A percentile compares a stretch with the other conserved stretches of the same genome.
phyloP scores from a whole-genome alignment of 2,113 vertebrate species.

The Scartelaos histophorus region DNA sequence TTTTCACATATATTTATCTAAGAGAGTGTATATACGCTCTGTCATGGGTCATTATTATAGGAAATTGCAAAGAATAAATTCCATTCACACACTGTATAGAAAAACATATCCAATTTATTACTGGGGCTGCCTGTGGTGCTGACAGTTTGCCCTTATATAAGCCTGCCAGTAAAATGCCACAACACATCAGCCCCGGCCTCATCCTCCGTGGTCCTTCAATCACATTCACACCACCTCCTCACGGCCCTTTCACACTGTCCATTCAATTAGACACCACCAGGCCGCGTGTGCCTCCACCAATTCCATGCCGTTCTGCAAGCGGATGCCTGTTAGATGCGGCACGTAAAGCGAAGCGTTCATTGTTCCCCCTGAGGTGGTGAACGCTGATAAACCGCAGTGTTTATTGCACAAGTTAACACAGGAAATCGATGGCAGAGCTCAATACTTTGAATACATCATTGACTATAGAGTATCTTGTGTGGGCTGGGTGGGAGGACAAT shows the following conservation, averaged over 20 bases:
- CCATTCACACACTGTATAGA: background rate
- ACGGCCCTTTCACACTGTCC: background rate
- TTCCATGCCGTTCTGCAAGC: background rate
- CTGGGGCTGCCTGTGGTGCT: slow-evolving; percentile 42
- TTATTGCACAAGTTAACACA: slow-evolving; percentile 57
- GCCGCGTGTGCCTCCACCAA: slow-evolving; percentile 33
- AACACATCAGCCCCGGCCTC: slow-evolving; percentile 22
- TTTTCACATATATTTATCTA: no score
- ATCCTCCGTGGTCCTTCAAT: slow-evolving; percentile 31
- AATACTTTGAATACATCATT: slow-evolving; percentile 42
- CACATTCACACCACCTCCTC: slow-evolving; percentile 40
- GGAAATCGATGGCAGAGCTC: slow-evolving; percentile 54
- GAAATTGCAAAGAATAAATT: background rate
- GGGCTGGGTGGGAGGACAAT: background rate
- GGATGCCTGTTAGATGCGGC: background rate
- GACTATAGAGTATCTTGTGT: slow-evolving; percentile 23
- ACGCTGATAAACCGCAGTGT: slow-evolving; percentile 47
- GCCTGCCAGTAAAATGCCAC: slow-evolving; percentile 49
- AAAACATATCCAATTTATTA: background rate
- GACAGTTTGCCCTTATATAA: slow-evolving; percentile 59
- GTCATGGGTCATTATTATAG: background rate
- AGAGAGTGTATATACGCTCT: no score
- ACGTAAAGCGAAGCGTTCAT: slow-evolving; percentile 7
- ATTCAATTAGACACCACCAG: slow-evolving; percentile 30
- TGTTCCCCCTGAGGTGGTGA: slow-evolving; percentile 32